phyloP scores from a whole-genome alignment of 2,113 vertebrate genomes.

The Erinaceus europaeus region DNA sequence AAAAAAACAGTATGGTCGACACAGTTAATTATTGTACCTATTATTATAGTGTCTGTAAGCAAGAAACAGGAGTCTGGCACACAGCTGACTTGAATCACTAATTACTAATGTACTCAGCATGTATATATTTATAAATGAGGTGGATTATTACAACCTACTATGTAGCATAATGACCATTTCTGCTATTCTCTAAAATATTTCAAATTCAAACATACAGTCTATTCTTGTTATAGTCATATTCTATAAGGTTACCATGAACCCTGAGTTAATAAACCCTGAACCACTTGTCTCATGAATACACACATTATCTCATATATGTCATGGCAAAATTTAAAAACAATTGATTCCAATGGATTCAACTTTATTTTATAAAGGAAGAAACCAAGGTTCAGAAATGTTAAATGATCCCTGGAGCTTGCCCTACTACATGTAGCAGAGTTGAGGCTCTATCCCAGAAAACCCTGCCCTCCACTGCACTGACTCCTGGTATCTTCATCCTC shows the following conservation, averaged over 20 bases:
- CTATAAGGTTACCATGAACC: not conserved
- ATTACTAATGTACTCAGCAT: not conserved
- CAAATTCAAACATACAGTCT: not conserved
- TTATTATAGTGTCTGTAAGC: not conserved
- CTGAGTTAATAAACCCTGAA: not conserved
- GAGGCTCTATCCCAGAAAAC: not conserved
- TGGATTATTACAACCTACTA: not conserved
- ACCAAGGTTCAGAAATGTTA: not conserved
- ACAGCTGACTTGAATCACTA: not conserved
- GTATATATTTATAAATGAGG: not conserved
- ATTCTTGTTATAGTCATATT: not conserved
- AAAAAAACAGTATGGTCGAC: not conserved
- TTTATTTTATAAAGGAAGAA: not conserved
- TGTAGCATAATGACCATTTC: not conserved
- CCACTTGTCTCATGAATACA: not conserved
- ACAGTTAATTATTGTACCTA: not conserved
- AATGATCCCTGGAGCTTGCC: not conserved
- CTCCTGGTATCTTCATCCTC: not conserved
- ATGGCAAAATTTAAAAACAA: not conserved
- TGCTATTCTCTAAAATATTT: not conserved
- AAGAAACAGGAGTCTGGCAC: not conserved
- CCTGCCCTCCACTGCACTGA: no score
- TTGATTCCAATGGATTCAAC: not conserved
- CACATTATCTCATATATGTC: not conserved
- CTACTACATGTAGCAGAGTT: fast-evolving